phyloP scores from a whole-genome alignment of 2,113 vertebrate genomes.

The Anthoscopus minutus region DNA sequence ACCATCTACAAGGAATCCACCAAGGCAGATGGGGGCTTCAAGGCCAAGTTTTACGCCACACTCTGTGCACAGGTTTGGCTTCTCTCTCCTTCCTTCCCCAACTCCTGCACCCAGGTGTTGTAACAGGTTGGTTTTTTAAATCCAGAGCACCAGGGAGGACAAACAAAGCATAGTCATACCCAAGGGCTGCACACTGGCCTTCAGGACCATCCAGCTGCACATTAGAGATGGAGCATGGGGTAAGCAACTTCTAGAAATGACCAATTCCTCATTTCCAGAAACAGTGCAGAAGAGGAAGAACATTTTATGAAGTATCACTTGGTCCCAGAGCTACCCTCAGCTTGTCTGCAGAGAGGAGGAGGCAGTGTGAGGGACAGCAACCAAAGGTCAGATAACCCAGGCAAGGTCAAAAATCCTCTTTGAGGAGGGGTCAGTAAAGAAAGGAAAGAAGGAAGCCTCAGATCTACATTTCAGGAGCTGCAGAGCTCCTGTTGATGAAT shows the following conservation, averaged over 20 bases:
- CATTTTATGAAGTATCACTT: neutral
- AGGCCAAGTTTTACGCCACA: neutral
- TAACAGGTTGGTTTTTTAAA: no score
- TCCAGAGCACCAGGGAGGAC: conserved; percentile 29
- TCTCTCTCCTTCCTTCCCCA: neutral
- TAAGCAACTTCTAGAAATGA: neutral
- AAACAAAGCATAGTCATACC: conserved; percentile 53
- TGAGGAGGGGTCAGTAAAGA: accelerated
- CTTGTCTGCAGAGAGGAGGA: neutral
- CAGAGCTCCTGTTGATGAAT: neutral
- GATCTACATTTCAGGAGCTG: neutral
- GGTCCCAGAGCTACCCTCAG: accelerated
- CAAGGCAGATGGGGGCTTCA: neutral
- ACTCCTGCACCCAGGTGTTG: neutral
- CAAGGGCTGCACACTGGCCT: conserved; percentile 68
- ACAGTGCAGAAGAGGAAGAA: accelerated
- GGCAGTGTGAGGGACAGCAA: accelerated
- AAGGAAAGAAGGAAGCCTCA: neutral
- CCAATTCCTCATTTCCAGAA: neutral
- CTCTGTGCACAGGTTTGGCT: neutral
- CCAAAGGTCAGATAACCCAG: accelerated
- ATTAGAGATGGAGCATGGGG: conserved; percentile 23
- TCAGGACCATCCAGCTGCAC: conserved; percentile 22
- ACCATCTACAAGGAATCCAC: neutral
- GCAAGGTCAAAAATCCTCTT: neutral